These are phyloP conservation scores for Drosophila bipectinata DNA, from an alignment of 1,140 invertebrate species.

Conservation along the genomic window DNA sequence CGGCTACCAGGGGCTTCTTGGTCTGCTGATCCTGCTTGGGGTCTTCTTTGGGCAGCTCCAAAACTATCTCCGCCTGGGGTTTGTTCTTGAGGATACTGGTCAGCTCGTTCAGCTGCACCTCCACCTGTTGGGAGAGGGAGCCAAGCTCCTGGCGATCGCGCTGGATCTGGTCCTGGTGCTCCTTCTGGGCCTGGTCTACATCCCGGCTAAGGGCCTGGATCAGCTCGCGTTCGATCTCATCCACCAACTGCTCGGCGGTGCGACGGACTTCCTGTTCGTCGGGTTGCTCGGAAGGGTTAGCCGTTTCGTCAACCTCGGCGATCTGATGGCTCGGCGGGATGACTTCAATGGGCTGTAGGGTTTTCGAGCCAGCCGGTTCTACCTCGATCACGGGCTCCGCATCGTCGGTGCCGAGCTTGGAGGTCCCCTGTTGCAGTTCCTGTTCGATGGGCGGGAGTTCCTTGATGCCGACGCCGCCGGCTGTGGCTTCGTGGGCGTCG, in stretches of 20 bases:
- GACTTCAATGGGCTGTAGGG: slow-evolving; percentile 63
- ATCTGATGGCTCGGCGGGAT: slow-evolving; percentile 62
- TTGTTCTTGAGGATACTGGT: slow-evolving; percentile 77
- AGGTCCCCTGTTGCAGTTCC: slow-evolving; percentile 69
- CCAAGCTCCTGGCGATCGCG: slow-evolving; percentile 48
- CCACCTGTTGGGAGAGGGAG: slow-evolving; percentile 67
- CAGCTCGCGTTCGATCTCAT: slow-evolving; percentile 74
- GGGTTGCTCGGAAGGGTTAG: slow-evolving; percentile 30
- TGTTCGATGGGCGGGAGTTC: slow-evolving; percentile 73
- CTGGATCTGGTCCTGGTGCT: slow-evolving; percentile 48
- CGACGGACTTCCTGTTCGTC: slow-evolving; percentile 49
- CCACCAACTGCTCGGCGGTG: slow-evolving; percentile 70
- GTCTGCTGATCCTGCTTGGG: slow-evolving; percentile 8
- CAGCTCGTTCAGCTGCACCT: slow-evolving; percentile 75
- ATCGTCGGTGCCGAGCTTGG: slow-evolving; percentile 66
- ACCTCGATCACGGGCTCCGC: slow-evolving; percentile 71
- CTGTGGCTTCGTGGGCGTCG: slow-evolving; percentile 26
- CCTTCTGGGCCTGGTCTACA: slow-evolving; percentile 60
- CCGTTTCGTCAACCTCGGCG: slow-evolving; percentile 66
- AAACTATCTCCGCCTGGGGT: slow-evolving; percentile 60
- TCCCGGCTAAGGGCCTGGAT: slow-evolving; percentile 64
- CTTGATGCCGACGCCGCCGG: slow-evolving; percentile 72
- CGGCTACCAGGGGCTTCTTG: slow-evolving; percentile 29
- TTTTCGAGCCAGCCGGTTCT: slow-evolving; percentile 69
- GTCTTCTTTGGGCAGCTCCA: slow-evolving; percentile 26